Evolutionary conservation across 2,113 vertebrate genomes (phyloP).

Genomic region (Dipodomys spectabilis): DNA sequence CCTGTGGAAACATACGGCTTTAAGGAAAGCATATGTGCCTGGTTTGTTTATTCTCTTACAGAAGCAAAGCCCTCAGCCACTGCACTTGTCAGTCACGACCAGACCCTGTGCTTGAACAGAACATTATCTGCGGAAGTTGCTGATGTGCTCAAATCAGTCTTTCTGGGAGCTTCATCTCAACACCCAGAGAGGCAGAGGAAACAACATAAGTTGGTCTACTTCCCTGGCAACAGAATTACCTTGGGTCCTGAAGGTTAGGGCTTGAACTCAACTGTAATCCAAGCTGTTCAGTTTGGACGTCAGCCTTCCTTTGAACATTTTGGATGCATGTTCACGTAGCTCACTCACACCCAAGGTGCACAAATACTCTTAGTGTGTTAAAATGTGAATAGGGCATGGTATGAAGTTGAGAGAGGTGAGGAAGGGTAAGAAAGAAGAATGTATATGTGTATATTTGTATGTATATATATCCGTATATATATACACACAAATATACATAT

Average conservation of each 20-base stretch:
- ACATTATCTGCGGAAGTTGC: not conserved
- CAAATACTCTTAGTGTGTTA: not conserved
- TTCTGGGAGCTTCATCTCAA: conserved; percentile 22
- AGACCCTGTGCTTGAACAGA: not conserved
- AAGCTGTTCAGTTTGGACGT: not conserved
- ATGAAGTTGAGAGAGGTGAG: not conserved
- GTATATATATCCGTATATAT: too few relatives aligned
- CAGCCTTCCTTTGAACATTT: not conserved
- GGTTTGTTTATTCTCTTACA: conserved; percentile 50
- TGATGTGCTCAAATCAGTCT: not conserved
- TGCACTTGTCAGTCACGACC: conserved; percentile 5
- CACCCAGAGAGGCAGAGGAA: not conserved
- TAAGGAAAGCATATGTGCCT: conserved; percentile 13
- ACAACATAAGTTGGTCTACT: not conserved
- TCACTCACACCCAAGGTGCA: not conserved
- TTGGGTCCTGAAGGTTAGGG: conserved; percentile 53
- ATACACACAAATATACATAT: too few relatives aligned
- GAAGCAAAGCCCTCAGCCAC: conserved; percentile 36
- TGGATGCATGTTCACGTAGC: not conserved
- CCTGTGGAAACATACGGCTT: conserved; percentile 14
- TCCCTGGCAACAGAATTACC: not conserved
- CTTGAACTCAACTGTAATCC: conserved; percentile 6
- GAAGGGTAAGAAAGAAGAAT: not conserved
- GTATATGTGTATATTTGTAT: too few relatives aligned
- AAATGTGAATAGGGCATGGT: not conserved